Conservation (phyloP, 2,888 invertebrate species). For the Oxytorus armatus region DNA sequence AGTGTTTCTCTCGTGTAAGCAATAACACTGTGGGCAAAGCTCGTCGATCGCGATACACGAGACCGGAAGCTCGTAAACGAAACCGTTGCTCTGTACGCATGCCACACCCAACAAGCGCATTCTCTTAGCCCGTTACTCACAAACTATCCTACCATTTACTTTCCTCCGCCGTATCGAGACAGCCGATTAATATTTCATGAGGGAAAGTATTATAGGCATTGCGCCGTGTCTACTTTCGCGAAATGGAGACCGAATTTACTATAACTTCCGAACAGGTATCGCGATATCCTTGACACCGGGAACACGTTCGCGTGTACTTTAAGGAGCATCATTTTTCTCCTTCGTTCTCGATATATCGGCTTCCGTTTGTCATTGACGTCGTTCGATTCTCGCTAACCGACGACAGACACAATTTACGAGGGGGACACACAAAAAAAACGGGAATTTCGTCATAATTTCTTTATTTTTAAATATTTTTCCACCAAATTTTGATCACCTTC, state of each 20-base stretch:
- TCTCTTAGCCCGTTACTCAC: slow-evolving; percentile 25
- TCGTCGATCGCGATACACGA: slow-evolving; percentile 51
- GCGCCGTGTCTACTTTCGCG: slow-evolving; percentile 19
- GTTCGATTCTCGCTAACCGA: slow-evolving; percentile 9
- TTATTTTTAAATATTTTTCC: too few species aligned
- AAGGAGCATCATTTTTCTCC: slow-evolving; percentile 34
- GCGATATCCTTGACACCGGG: slow-evolving; percentile 15
- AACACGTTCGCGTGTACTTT: slow-evolving; percentile 33
- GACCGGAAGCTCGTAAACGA: slow-evolving; percentile 66
- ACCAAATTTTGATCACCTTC: too few species aligned
- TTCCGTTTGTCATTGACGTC: slow-evolving; percentile 24
- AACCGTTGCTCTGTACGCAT: slow-evolving; percentile 45
- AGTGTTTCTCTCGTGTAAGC: not conserved
- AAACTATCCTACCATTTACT: not conserved
- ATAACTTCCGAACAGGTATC: slow-evolving; percentile 37
- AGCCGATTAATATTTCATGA: slow-evolving; percentile 66
- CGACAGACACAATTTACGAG: slow-evolving; percentile 14
- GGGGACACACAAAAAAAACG: too few species aligned
- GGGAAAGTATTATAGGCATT: slow-evolving; percentile 43
- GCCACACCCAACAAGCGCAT: slow-evolving; percentile 14
- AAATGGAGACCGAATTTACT: slow-evolving; percentile 29
- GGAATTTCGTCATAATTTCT: too few species aligned
- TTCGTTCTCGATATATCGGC: not conserved
- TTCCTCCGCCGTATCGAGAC: slow-evolving; percentile 41
- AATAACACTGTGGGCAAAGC: not conserved